These are phyloP conservation scores for Gryllus longicercus DNA, from an alignment of 2,888 invertebrate genomes.

Conservation along the genomic window DNA sequence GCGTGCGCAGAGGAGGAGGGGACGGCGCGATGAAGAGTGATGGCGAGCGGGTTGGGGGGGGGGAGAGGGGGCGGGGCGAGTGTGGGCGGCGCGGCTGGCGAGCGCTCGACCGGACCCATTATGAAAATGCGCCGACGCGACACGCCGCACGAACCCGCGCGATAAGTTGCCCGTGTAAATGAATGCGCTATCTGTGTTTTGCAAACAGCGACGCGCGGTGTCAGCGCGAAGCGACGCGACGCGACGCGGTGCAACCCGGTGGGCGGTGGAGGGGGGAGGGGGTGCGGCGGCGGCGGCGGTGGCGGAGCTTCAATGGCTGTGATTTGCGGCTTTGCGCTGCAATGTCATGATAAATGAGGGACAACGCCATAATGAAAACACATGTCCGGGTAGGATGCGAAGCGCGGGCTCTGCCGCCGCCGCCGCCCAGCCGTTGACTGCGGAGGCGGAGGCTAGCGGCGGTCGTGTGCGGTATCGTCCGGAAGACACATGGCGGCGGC, in stretches of 20 bases:
- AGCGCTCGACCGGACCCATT: too few relatives aligned
- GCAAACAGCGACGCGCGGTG: constrained; percentile 6
- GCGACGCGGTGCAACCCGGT: background rate
- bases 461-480: background rate
- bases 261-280: background rate
- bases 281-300: background rate
- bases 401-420: background rate
- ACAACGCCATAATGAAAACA: constrained; percentile 10
- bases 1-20: too few relatives aligned
- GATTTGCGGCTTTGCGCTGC: background rate
- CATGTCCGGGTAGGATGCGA: background rate
- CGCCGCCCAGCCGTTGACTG: background rate
- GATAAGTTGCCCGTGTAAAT: constrained; percentile 17
- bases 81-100: background rate
- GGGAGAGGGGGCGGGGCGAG: background rate
- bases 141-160: background rate
- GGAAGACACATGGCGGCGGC: background rate
- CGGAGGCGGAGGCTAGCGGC: background rate
- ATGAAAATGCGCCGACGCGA: background rate
- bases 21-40: background rate
- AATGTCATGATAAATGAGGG: constrained; percentile 17
- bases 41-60: background rate
- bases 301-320: background rate
- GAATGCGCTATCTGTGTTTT: constrained; percentile 17
- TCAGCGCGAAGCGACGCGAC: background rate